Conservation (phyloP, 2,113 vertebrate genomes). For the Anas platyrhynchos region DNA sequence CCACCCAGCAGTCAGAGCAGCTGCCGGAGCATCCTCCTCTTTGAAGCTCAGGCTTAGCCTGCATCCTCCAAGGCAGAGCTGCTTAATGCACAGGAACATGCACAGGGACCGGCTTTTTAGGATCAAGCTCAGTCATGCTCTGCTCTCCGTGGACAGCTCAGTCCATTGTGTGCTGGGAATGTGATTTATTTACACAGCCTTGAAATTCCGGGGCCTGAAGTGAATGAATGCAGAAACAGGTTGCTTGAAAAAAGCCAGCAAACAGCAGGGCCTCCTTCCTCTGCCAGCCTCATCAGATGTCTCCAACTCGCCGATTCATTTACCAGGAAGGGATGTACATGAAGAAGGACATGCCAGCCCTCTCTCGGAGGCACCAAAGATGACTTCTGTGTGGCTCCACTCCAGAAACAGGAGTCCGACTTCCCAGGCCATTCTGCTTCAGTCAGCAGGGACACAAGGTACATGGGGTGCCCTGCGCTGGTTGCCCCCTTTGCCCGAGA, state of each 20-base stretch:
- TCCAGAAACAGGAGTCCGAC: not conserved
- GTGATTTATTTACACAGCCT: not conserved
- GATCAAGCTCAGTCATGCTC: not conserved
- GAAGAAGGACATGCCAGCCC: not conserved
- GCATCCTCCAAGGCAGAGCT: not conserved
- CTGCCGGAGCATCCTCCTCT: not conserved
- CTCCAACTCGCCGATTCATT: not conserved
- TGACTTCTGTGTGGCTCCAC: not conserved
- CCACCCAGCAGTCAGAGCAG: not conserved
- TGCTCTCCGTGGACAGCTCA: not conserved
- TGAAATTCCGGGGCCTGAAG: not conserved
- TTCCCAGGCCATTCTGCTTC: not conserved
- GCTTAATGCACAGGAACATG: accelerated
- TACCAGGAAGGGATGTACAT: not conserved
- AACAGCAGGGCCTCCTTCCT: not conserved
- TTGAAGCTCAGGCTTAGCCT: not conserved
- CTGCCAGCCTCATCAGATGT: not conserved
- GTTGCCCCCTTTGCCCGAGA: not conserved
- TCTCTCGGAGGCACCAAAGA: not conserved
- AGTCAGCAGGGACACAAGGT: not conserved
- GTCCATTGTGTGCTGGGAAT: not conserved
- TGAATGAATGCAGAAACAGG: not conserved
- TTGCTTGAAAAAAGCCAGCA: not conserved
- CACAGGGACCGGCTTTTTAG: not conserved
- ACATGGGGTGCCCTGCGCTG: too few relatives aligned